A percentile compares a stretch with the other conserved stretches of the same genome.
Conservation (phyloP, 2,113 vertebrate genomes). For the Microcebus tavaratra region DNA sequence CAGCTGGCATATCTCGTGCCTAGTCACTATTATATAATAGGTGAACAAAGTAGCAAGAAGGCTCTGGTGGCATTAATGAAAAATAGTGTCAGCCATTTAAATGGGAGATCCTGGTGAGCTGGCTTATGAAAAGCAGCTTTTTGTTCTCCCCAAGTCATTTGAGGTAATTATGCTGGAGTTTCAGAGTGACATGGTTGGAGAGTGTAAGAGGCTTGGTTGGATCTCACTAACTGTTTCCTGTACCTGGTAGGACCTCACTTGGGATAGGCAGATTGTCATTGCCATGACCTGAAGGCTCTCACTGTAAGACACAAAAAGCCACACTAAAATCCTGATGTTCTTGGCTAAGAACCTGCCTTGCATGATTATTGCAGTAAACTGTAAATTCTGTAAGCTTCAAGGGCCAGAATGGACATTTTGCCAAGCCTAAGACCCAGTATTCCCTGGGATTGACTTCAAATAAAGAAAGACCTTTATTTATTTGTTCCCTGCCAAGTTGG, state of each 20-base stretch:
- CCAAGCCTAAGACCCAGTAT: not conserved
- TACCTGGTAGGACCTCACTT: not conserved
- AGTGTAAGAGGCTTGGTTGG: not conserved
- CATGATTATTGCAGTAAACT: not conserved
- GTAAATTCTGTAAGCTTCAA: slow-evolving; percentile 3
- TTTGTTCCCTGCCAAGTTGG: not conserved
- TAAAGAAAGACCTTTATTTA: not conserved
- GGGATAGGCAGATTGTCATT: not conserved
- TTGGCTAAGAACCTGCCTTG: not conserved
- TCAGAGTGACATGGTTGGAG: not conserved
- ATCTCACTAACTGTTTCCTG: not conserved
- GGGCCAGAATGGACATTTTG: not conserved
- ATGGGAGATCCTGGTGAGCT: not conserved
- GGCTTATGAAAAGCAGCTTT: not conserved
- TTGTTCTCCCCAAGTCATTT: not conserved
- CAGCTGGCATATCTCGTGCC: not conserved
- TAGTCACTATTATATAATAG: not conserved
- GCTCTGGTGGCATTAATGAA: not conserved
- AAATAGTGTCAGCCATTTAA: not conserved
- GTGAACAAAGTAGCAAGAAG: not conserved
- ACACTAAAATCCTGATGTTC: not conserved
- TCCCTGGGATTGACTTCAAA: not conserved
- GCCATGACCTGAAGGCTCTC: not conserved
- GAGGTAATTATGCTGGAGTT: not conserved
- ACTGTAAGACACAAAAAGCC: not conserved